phyloP scores from a whole-genome alignment of 1,140 invertebrate species.

The Hestina assimilis region DNA sequence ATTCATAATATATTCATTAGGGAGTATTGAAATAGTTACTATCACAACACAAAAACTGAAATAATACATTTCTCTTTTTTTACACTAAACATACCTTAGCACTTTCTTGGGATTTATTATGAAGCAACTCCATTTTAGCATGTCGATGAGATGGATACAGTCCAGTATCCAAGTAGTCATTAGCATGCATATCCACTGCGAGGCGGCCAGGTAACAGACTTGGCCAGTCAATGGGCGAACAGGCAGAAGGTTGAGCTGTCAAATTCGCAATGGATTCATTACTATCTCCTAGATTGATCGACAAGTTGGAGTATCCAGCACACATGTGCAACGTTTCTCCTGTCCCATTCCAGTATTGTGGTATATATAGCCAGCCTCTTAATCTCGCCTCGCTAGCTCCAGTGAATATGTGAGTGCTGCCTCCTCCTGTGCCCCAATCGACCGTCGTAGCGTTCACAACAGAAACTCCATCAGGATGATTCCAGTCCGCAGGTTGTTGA shows the following conservation, averaged over 20 bases:
- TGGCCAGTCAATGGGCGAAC: slow-evolving; percentile 80
- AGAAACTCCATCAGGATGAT: slow-evolving; percentile 90
- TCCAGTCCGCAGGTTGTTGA: slow-evolving; percentile 89
- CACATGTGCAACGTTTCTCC: slow-evolving; percentile 85
- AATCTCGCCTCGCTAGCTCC: slow-evolving; percentile 87
- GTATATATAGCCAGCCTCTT: slow-evolving; percentile 89
- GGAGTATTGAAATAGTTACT: no score
- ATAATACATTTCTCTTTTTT: no score
- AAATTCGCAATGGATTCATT: slow-evolving; percentile 78
- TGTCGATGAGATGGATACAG: slow-evolving; percentile 80
- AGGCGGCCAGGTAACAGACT: slow-evolving; percentile 78
- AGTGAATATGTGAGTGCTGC: slow-evolving; percentile 82
- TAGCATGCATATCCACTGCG: slow-evolving; percentile 86
- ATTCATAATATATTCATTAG: no score
- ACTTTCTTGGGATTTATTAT: slow-evolving; percentile 84
- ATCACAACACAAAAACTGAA: no score
- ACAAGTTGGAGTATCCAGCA: slow-evolving; percentile 79
- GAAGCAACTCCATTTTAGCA: slow-evolving; percentile 89
- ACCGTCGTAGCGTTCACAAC: slow-evolving; percentile 92
- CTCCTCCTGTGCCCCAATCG: slow-evolving; percentile 84
- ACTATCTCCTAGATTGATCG: slow-evolving; percentile 46
- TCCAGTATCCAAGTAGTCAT: slow-evolving; percentile 76
- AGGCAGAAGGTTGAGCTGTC: slow-evolving; percentile 83
- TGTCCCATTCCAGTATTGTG: slow-evolving; percentile 82
- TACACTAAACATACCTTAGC: slow-evolving; percentile 79